Evolutionary conservation across 92 coral and sea anemone species (phyloP).

Genomic region (Parazoanthus swiftii): DNA sequence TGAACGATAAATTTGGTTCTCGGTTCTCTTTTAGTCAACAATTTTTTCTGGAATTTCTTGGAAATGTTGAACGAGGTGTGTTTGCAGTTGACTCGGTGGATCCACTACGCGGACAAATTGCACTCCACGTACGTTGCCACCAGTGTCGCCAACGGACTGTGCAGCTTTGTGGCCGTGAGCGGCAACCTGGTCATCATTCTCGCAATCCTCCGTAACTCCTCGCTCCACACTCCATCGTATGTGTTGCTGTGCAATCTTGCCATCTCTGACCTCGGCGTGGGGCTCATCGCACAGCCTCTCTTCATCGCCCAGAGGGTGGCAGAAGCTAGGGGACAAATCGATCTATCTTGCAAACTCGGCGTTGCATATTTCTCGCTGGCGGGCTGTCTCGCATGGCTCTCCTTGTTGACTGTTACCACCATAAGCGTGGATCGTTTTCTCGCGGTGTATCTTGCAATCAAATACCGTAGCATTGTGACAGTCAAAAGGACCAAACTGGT

Average conservation of each 20-base stretch:
- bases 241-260: conserved; percentile 10
- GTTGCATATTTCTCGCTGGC: conserved; percentile 26
- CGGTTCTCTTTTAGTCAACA: background rate
- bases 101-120: background rate
- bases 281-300: conserved; percentile 13
- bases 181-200: conserved; percentile 11
- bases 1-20: background rate
- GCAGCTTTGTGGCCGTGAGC: conserved; percentile 9
- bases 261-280: background rate
- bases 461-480: conserved; percentile 48
- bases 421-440: conserved; percentile 11
- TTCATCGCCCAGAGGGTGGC: conserved; percentile 6
- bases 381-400: conserved; percentile 37
- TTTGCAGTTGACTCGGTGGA: conserved; percentile 17
- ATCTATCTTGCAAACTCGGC: conserved; percentile 3
- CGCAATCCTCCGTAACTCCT: conserved; percentile 11
- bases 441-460: conserved; percentile 55
- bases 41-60: background rate
- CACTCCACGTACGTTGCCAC: conserved; percentile 11
- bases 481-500: conserved; percentile 34
- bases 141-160: conserved; percentile 13
- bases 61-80: background rate
- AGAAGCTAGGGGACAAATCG: background rate
- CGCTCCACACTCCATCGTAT: conserved; percentile 27
- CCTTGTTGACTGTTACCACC: conserved; percentile 53